These are phyloP conservation scores for Stenichneumon culpator DNA, from an alignment of 2,888 invertebrate genomes.

Conservation along the genomic window DNA sequence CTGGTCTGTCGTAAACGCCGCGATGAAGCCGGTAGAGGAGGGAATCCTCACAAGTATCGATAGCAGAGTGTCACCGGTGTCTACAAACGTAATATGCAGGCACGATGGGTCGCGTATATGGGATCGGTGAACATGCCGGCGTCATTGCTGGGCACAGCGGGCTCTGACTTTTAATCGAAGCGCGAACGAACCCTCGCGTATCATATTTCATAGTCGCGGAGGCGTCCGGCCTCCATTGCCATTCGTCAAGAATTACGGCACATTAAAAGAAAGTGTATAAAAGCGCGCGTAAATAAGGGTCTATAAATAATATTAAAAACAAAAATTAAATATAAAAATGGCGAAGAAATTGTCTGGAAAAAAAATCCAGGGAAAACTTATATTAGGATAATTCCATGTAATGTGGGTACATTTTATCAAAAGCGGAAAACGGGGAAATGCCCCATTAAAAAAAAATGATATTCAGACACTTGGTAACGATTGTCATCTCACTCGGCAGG, in stretches of 20 bases:
- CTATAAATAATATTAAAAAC: background rate
- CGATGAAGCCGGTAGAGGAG: constrained; percentile 47
- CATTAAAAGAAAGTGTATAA: constrained; percentile 8
- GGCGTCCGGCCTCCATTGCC: background rate
- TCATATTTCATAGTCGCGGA: constrained; percentile 59
- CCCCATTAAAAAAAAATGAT: background rate
- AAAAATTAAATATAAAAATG: background rate
- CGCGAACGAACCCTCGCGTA: constrained; percentile 41
- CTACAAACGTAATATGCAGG: constrained; percentile 42
- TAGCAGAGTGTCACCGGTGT: constrained; percentile 54
- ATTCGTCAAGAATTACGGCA: background rate
- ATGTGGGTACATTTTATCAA: background rate
- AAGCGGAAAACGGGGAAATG: background rate
- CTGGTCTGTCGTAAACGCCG: constrained; percentile 42
- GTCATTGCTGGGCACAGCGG: background rate
- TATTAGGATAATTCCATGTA: too few species aligned
- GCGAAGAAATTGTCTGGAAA: background rate
- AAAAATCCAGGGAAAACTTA: background rate
- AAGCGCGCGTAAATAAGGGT: background rate
- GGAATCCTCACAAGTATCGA: constrained; percentile 64
- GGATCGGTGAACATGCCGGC: constrained; percentile 49
- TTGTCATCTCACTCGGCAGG: background rate
- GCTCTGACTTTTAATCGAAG: constrained; percentile 25
- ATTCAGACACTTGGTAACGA: background rate
- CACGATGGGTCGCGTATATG: constrained; percentile 21